phyloP scores from a whole-genome alignment of 2,113 vertebrate genomes.

The Colius striatus region DNA sequence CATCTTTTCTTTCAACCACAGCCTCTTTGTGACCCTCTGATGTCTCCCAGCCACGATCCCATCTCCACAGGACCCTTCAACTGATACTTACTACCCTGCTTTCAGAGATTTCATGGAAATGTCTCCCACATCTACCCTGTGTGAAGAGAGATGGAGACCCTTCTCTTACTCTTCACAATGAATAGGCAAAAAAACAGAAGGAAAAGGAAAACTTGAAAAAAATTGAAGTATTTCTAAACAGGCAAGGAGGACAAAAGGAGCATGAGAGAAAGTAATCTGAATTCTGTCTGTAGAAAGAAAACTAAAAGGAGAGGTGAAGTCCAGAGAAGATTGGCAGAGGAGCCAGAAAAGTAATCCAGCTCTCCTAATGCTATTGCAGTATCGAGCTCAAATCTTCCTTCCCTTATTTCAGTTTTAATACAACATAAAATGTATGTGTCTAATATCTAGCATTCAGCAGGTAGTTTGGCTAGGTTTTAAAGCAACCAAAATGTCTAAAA shows the following conservation, averaged over 20 bases:
- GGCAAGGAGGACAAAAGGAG: not conserved
- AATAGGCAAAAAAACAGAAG: not conserved
- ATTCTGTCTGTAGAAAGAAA: not conserved
- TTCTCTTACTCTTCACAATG: not conserved
- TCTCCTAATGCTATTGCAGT: not conserved
- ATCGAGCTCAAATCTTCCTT: not conserved
- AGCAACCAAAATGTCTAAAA: not conserved
- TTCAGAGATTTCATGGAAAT: not conserved
- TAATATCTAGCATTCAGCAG: not conserved
- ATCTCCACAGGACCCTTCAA: not conserved
- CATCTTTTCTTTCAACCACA: not conserved
- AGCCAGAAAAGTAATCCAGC: not conserved
- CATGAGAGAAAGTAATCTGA: not conserved
- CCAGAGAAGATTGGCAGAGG: not conserved
- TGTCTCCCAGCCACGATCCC: not conserved
- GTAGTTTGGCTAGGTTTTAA: not conserved
- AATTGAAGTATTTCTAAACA: not conserved
- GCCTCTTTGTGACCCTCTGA: not conserved
- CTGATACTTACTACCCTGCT: not conserved
- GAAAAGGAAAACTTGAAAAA: not conserved
- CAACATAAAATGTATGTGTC: not conserved
- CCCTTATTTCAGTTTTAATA: not conserved
- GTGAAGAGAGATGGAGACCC: fast-evolving
- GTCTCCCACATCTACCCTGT: too few species aligned
- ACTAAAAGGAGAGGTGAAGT: not conserved